These are phyloP conservation scores for Rhamnusium bicolor DNA, from an alignment of 2,888 invertebrate species.

Conservation along the genomic window DNA sequence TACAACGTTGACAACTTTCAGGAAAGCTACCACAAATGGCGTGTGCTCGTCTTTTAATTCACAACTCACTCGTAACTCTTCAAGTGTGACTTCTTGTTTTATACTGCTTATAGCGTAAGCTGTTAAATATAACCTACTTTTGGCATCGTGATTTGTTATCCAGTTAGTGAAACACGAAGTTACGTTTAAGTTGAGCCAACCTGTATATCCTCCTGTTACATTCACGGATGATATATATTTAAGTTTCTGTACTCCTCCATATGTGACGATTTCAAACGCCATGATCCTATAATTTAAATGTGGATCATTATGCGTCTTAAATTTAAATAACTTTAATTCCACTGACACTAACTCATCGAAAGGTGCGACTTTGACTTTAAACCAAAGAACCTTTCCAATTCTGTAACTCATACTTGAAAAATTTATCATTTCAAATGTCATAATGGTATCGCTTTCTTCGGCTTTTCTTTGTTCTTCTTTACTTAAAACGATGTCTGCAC, in stretches of 20 bases:
- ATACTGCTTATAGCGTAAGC: conserved; percentile 83
- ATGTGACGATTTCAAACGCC: background rate
- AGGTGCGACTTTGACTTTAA: conserved; percentile 89
- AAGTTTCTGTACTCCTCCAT: conserved; percentile 78
- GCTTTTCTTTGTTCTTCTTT: conserved; percentile 88
- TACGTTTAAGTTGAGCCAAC: conserved; percentile 91
- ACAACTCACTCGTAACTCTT: conserved; percentile 87
- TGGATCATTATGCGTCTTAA: conserved; percentile 61
- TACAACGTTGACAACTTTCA: conserved; percentile 76
- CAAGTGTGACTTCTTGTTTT: conserved; percentile 84
- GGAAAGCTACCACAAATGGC: conserved; percentile 94
- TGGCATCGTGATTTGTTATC: conserved; percentile 84
- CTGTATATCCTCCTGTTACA: conserved; percentile 82
- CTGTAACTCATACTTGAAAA: conserved; percentile 86
- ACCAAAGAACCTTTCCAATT: conserved; percentile 91
- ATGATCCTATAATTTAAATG: background rate
- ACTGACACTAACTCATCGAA: conserved; percentile 88
- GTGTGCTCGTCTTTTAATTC: conserved; percentile 87
- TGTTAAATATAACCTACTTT: conserved; percentile 89
- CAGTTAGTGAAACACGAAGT: conserved; percentile 84
- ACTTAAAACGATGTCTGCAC: conserved; percentile 74
- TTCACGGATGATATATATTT: conserved; percentile 84
- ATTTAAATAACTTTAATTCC: conserved; percentile 87
- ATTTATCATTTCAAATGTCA: conserved; percentile 93
- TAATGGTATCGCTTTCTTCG: conserved; percentile 94